Evolutionary conservation across 2,797 vertebrate genomes (phyloP), one percentile per base, ranked within the genome.

Genomic region (Darevskia nairensis): DNA sequence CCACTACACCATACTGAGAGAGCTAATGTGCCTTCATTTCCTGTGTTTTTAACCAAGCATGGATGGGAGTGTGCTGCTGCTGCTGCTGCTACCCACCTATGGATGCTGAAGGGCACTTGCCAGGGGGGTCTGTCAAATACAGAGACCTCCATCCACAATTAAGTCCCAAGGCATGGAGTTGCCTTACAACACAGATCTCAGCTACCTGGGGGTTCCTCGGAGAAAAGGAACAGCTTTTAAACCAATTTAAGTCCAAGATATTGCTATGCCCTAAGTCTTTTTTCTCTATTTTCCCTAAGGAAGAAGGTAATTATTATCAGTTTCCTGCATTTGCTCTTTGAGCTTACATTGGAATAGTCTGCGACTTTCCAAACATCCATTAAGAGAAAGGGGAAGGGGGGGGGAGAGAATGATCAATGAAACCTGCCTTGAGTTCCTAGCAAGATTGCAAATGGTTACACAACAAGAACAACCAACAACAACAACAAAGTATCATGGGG

Each of bases 271-370:
- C 46, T 35, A 71, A 83, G n/a, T 46, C 29, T 61, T 23, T 46
- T n/a, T 71, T 83, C 76, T 90, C 86, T 8, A 55, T 90, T 91
- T 90, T 82, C 10, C 64, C 21, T 15, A 2, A 76, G 44, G 27
- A 87, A 86, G 84, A 92, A 32, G 0, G 5, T 66, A 89, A 87
- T 88, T 91, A 87, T 88, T 91, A 90, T 85, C 92, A 76, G 79
- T 72, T 77, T 89, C 11, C 32, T 86, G 8, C 29, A 71, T 85
- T 15, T 92, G 27, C 32, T 61, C 77, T 21, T 68, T 17, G 92
- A 82, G 4, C 89, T 89, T 77, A 80, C 66, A 83, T 25, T 76
- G 78, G 88, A 93, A 85, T n/a, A 86, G 2, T 0, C 88, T 82
- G 6, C 71, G 8, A 82, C 6, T 68, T 92, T 89, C 80, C 74